These are phyloP conservation scores for Peromyscus maniculatus DNA, from an alignment of 2,113 vertebrate species.

Conservation along the genomic window DNA sequence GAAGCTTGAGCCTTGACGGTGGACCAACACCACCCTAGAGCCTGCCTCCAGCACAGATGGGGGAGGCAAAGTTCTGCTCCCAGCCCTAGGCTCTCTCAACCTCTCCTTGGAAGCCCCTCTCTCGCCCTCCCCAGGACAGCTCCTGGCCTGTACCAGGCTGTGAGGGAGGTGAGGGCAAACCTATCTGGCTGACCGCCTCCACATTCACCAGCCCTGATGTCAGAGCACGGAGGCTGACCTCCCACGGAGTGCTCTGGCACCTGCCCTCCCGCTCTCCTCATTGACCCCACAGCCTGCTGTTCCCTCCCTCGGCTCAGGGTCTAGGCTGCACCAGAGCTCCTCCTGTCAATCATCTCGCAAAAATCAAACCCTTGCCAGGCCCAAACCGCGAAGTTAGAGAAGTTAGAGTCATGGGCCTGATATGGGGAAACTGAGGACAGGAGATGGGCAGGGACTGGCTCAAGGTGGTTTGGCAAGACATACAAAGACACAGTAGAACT, in stretches of 20 bases:
- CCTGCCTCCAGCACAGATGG: background rate
- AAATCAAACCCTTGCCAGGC: background rate
- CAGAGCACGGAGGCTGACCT: slow-evolving; percentile 42
- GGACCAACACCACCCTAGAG: background rate
- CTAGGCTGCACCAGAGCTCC: background rate
- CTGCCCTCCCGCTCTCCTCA: slow-evolving; percentile 1
- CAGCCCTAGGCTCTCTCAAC: background rate
- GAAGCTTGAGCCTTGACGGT: fast-evolving
- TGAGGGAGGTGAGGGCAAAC: slow-evolving; percentile 42
- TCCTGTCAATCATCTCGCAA: background rate
- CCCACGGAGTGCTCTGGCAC: slow-evolving; percentile 19
- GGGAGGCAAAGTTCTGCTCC: background rate
- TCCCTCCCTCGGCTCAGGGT: background rate
- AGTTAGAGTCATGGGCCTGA: background rate
- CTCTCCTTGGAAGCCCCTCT: background rate
- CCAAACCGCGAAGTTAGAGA: background rate
- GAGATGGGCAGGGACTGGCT: background rate
- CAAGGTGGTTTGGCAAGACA: background rate
- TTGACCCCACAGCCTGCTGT: background rate
- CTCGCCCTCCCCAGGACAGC: background rate
- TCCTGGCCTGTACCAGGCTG: slow-evolving; percentile 61
- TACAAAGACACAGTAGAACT: background rate
- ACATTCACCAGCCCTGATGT: slow-evolving; percentile 76
- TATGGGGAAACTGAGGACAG: background rate
- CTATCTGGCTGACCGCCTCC: slow-evolving; percentile 50